Percentiles rank a stretch among this genome's conserved stretches.
Conservation (phyloP, 2,113 vertebrate species). For the Irena cyanogastra region DNA sequence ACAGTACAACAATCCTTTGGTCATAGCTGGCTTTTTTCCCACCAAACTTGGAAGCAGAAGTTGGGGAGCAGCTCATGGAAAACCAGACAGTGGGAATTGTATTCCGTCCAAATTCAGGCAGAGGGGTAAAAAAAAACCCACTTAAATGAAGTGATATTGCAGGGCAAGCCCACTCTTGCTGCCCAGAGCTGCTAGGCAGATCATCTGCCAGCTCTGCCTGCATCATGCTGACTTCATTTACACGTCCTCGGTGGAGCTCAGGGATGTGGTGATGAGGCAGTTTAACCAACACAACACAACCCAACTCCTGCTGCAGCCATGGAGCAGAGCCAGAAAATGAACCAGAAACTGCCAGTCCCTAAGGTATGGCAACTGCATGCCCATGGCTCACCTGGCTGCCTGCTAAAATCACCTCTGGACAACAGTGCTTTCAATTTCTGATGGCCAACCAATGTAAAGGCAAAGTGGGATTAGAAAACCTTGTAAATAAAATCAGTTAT, state of each 20-base stretch:
- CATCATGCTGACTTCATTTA: slow-evolving; percentile 79
- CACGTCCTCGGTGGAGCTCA: slow-evolving; percentile 68
- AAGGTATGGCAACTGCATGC: neutral
- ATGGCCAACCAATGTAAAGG: neutral
- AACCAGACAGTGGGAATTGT: neutral
- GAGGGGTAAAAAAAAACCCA: neutral
- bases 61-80: neutral
- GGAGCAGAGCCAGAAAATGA: neutral
- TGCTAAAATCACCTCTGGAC: neutral
- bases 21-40: neutral
- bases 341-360: neutral
- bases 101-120: neutral
- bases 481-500: neutral
- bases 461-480: neutral
- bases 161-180: slow-evolving; percentile 74
- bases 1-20: neutral
- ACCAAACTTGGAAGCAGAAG: neutral
- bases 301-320: slow-evolving; percentile 42
- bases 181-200: slow-evolving; percentile 21
- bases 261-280: slow-evolving; percentile 59
- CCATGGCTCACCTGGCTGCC: neutral
- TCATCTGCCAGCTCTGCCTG: slow-evolving; percentile 53
- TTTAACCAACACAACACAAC: slow-evolving; percentile 67
- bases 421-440: neutral
- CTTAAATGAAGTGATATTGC: slow-evolving; percentile 16